phyloP scores from a whole-genome alignment of 2,797 vertebrate genomes.

The Acanthopagrus latus region DNA sequence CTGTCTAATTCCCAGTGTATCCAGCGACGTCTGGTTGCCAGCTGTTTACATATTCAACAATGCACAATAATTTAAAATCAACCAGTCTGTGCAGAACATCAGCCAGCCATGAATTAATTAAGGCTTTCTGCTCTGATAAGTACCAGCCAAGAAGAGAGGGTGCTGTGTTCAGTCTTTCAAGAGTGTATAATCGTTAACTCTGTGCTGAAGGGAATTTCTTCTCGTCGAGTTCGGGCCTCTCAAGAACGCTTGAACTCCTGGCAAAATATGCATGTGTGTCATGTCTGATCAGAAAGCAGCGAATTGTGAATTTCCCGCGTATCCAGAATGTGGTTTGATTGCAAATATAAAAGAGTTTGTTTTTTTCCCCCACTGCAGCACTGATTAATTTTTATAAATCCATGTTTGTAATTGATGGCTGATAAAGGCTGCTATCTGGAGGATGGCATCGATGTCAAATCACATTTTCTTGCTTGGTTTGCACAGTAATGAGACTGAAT shows the following conservation, averaged over 20 bases:
- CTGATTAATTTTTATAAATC: constrained; percentile 7
- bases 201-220: constrained; percentile 70
- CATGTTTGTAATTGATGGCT: constrained; percentile 23
- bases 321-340: constrained; percentile 18
- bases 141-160: constrained; percentile 75
- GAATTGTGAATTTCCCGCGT: constrained; percentile 28
- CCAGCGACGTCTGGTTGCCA: constrained; percentile 64
- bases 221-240: constrained; percentile 49
- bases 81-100: constrained; percentile 77
- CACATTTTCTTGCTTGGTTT: constrained; percentile 16
- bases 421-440: constrained; percentile 7
- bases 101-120: constrained; percentile 85
- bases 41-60: constrained; percentile 83
- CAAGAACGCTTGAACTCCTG: constrained; percentile 52
- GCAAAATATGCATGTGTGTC: constrained; percentile 47
- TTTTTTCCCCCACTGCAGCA: not conserved
- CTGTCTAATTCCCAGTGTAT: constrained; percentile 62
- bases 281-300: constrained; percentile 33
- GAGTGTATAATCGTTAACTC: constrained; percentile 69
- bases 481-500: constrained; percentile 13
- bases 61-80: constrained; percentile 78
- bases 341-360: constrained; percentile 8
- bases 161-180: constrained; percentile 63
- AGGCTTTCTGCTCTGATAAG: constrained; percentile 84
- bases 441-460: constrained; percentile 23